Base-by-base conservation (phyloP, 2,797 vertebrate species). In the Discoglossus pictus region DNA sequence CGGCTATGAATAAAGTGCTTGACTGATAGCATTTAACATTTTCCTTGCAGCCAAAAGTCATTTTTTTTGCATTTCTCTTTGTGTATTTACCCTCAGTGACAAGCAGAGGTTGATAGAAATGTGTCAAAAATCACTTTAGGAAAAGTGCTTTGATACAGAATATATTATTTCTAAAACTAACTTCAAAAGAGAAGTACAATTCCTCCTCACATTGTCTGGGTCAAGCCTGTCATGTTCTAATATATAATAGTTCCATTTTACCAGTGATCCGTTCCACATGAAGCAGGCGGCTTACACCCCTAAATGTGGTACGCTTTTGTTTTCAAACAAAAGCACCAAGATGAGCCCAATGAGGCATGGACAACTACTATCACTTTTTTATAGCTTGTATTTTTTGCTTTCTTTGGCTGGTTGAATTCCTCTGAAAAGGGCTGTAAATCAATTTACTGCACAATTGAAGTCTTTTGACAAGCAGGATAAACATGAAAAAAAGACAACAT, bases 291-390 rank as follows among this genome's bases (percentile, higher is more conserved):
- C 67, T 73, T 27, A 47, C 13, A 44, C 51, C 39, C 50, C 38
- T 47, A 73, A 68, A 69, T 65, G 40, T 40, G 43, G 38, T 68
- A 52, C 58, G 59, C 39, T 64, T 63, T 73, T 59, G 61, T 63
- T 68, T 65, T 63, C 59, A 68, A 12, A 39, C 44, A 68, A 68
- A 68, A 64, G 56, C 21, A 48, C 54, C 56, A 53, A 64, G 55
- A 69, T 65, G 52, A 61, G 52, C 36, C 55, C 66, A 74, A 62
- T 65, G 73, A 70, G 63, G 52, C 67, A 56, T 56, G 56, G 50
- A 61, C 67, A 70, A 55, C 24, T 40, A 50, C 63, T 51, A 71
- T 71, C 60, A 48, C 2, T 54, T 55, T 61, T 61, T 42, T 65
- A 50, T 61, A 43, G 36, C 27, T 15, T 54, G 38, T 61, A 43